Conservation (phyloP, 2,113 vertebrate genomes). For the Benitochromis conjunctus region DNA sequence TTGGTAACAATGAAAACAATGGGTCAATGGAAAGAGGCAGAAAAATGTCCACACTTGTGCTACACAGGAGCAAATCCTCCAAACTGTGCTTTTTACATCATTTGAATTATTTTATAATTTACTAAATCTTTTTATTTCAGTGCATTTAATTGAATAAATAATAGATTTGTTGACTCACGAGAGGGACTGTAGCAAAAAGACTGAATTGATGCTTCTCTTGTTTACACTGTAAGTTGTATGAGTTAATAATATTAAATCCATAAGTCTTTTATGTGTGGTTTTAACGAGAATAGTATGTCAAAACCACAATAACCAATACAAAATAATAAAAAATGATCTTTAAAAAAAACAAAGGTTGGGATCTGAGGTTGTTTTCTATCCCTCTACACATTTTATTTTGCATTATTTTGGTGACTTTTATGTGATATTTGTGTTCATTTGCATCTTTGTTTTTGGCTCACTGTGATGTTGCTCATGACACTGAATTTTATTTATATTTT, state of each 20-base stretch:
- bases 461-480: not conserved
- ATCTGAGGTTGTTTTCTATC: not conserved
- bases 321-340: too few relatives aligned
- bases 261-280: not conserved
- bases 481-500: not conserved
- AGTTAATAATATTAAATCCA: not conserved
- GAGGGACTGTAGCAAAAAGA: not conserved
- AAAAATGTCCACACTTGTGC: not conserved
- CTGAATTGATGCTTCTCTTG: not conserved
- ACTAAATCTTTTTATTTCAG: not conserved
- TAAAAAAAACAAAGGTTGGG: not conserved
- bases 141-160: not conserved
- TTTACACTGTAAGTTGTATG: fast-evolving
- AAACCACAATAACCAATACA: too few relatives aligned
- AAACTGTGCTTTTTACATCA: not conserved
- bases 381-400: not conserved
- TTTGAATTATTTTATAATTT: not conserved
- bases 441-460: not conserved
- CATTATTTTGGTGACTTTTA: not conserved
- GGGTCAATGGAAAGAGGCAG: not conserved
- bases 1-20: not conserved
- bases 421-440: not conserved
- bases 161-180: not conserved
- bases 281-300: too few relatives aligned
- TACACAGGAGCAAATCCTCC: not conserved